Evolutionary conservation across 2,797 vertebrate genomes (phyloP), one percentile per base, ranked within the genome.

Genomic region (Furcifer pardalis): DNA sequence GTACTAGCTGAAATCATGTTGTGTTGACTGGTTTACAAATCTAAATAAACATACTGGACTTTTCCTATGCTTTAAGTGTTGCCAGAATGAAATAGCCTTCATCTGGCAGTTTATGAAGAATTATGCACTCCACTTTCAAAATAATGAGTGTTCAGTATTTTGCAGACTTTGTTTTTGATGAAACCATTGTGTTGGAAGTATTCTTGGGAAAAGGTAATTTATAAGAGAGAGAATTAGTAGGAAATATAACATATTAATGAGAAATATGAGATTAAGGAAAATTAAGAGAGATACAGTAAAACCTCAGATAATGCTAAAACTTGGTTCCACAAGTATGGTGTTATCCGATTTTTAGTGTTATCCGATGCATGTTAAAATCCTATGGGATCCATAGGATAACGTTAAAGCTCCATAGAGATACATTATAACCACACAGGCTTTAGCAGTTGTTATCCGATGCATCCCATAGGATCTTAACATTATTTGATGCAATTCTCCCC

Each of bases 1-100:
- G 65, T 82, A 79, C 79, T 87, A 84, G n/a, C 75, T 73, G 9
- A 35, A 89, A 90, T 82, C 32, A 86, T 30, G 56, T 85, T 82
- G 76, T 6, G 1, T 59, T 88, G 73, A 23, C n/a, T 88, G 69
- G 74, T 77, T 87, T 83, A 46, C 37, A 59, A 25, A 78, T 83
- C 69, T 84, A 86, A 90, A 84, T 7, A 86, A 90, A 86, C 7
- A 86, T 44, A 69, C 1, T 84, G 82, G n/a, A 68, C 35, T 7
- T 32, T 77, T 52, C 23, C 23, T 25, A 76, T 68, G 5, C n/a
- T 19, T 72, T 56, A 68, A n/a, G 4, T 5, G 13, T n/a, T 6
- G 9, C 8, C 62, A 59, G 32, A 35, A 21, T 59, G 40, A 81
- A 85, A 42, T 21, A 60, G 19, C 25, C 25, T 27, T 49, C 72